A percentile compares a stretch with the other conserved stretches of the same genome.
phyloP scores from a whole-genome alignment of 2,797 vertebrate genomes.

The Meda fulgida region DNA sequence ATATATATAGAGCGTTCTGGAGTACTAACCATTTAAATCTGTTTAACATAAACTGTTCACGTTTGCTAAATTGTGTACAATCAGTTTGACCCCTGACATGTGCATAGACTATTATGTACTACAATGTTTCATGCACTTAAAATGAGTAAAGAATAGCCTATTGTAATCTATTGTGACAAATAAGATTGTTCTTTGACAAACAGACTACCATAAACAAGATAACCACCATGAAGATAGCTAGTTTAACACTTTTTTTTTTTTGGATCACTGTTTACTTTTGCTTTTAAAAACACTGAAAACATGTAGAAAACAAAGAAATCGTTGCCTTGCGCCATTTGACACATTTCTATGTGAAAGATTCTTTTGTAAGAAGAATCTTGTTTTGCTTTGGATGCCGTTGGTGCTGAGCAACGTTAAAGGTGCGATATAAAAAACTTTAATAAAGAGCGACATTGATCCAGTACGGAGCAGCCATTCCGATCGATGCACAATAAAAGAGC shows the following conservation, averaged over 20 bases:
- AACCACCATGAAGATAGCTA: not conserved
- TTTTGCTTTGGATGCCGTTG: conserved; percentile 8
- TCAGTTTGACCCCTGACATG: conserved; percentile 38
- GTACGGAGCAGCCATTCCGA: conserved; percentile 52
- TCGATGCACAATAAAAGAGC: conserved; percentile 51
- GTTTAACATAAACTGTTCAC: conserved; percentile 42
- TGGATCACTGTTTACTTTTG: not conserved
- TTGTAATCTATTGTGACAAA: conserved; percentile 32
- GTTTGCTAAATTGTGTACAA: conserved; percentile 45
- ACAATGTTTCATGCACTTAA: conserved; percentile 59
- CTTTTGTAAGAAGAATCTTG: not conserved
- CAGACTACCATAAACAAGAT: conserved; percentile 3
- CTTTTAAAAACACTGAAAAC: conserved; percentile 14
- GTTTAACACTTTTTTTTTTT: not conserved
- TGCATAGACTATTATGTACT: conserved; percentile 45
- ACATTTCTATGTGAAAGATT: not conserved
- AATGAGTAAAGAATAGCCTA: conserved; percentile 39
- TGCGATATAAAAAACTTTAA: conserved; percentile 31
- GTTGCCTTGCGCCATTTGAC: not conserved
- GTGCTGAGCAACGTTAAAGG: conserved; percentile 5
- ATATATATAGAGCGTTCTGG: conserved; percentile 39
- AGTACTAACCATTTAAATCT: conserved; percentile 39
- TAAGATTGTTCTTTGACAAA: conserved; percentile 42
- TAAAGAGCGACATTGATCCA: conserved; percentile 26
- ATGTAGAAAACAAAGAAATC: not conserved